Conservation (phyloP, 64 coral and sea anemone genomes). For the Actinia tenebrosa region DNA sequence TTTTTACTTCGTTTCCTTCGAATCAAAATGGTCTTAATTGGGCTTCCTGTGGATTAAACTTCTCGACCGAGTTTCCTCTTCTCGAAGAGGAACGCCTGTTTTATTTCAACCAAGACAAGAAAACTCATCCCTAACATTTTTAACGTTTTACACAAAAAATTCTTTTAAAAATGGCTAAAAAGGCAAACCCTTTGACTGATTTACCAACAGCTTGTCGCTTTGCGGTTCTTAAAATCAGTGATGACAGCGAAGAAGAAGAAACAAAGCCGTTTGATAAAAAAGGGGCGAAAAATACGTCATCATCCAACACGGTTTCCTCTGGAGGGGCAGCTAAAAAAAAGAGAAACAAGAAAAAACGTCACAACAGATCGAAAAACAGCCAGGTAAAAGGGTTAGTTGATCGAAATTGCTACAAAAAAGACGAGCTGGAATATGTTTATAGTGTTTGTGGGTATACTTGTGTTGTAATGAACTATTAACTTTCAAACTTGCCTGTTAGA, state of each 20-base stretch:
- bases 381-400: neutral
- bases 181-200: conserved; percentile 3
- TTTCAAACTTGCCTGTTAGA: too few species aligned
- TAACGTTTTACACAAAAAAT: neutral
- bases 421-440: neutral
- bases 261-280: conserved; percentile 1
- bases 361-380: conserved; percentile 18
- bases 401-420: neutral
- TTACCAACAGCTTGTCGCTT: conserved; percentile 56
- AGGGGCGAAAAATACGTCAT: conserved; percentile 7
- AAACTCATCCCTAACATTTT: neutral
- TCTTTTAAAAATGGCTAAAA: conserved; percentile 19
- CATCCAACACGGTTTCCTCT: conserved; percentile 6
- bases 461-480: too few species aligned
- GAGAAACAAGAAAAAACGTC: conserved; percentile 26
- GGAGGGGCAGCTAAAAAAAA: conserved; percentile 32
- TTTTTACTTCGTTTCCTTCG: too few species aligned
- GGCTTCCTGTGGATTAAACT: too few species aligned
- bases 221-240: conserved; percentile 46
- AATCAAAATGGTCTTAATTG: too few species aligned
- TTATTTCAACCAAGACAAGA: neutral
- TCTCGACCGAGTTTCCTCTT: neutral
- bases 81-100: neutral
- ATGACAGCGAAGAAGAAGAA: conserved; percentile 32
- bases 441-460: neutral